A percentile compares a stretch with the other conserved stretches of the same genome.
These are phyloP conservation scores for Hermaeophaga mercurialis DNA, from an alignment of 2,888 invertebrate species.

Conservation along the genomic window DNA sequence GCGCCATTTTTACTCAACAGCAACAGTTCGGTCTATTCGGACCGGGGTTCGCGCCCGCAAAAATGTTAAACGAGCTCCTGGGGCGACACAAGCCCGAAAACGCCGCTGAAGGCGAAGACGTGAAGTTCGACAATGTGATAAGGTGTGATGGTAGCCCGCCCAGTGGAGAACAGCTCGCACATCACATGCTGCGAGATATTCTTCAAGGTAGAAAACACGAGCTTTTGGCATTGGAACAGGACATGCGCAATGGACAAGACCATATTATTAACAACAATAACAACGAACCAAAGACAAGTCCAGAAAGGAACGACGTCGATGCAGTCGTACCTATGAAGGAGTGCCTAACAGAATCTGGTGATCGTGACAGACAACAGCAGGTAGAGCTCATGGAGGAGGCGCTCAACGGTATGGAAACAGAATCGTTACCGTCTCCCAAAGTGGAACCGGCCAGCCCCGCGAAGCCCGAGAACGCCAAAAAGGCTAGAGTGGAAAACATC, in stretches of 20 bases:
- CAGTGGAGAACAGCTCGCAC: constrained; percentile 65
- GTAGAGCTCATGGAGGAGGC: constrained; percentile 65
- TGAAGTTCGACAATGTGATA: constrained; percentile 56
- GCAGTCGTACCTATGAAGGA: constrained; percentile 55
- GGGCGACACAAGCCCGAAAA: constrained; percentile 70
- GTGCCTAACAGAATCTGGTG: constrained; percentile 67
- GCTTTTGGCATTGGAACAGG: constrained; percentile 73
- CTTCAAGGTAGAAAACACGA: constrained; percentile 88
- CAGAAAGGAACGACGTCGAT: constrained; percentile 48
- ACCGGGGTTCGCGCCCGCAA: constrained; percentile 84
- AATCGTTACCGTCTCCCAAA: constrained; percentile 65
- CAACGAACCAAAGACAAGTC: constrained; percentile 61
- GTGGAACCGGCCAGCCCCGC: constrained; percentile 65
- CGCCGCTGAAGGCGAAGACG: constrained; percentile 56
- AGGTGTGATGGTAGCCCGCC: constrained; percentile 65
- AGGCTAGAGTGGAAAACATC: constrained; percentile 93
- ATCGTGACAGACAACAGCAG: constrained; percentile 57
- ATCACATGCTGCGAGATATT: constrained; percentile 89
- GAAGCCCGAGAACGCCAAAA: constrained; percentile 74
- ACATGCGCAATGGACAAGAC: constrained; percentile 63
- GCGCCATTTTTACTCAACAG: constrained; percentile 82
- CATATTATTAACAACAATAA: constrained; percentile 58
- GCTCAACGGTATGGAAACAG: constrained; percentile 65
- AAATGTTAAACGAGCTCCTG: constrained; percentile 89
- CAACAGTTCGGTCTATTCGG: constrained; percentile 83